Evolutionary conservation across 2,888 invertebrate species (phyloP), one percentile per base, ranked within the genome.

Genomic region (Dascillus cervinus): DNA sequence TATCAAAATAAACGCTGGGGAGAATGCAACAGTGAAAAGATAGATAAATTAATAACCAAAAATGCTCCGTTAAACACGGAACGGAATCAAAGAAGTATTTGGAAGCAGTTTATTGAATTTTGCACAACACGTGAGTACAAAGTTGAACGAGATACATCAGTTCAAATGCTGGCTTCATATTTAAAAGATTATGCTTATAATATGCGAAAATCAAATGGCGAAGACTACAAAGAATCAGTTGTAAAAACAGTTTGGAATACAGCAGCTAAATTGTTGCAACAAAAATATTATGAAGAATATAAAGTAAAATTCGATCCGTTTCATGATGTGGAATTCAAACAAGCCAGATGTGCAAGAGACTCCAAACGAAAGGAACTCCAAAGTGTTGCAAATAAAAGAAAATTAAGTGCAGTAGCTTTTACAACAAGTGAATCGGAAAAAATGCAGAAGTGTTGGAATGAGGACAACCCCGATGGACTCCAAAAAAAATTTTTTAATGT

Each of bases 181-280:
- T 28, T 43, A 26, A 37, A 26, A 24, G 31, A 35, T 29, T 44
- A 32, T 32, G 37, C 31, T 5, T 44, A 25, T 23, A 43, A 44
- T 23, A 44, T 43, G 40, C 39, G 33, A 25, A 36, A 29, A 19
- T 13, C 4, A 9, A 20, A 44, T 22, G 43, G 43, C 11, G 22
- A 41, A 13, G 39, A 44, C 14, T 46, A 46, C 28, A 44, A 42
- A 34, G 40, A 41, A 28, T 25, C 17, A 19, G 36, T 36, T 3
- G 31, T 47, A 8, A 44, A 44, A 30, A 27, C 22, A 8, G 31
- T 41, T 22, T 44, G 37, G 42, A 44, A 44, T 28, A 13, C 25
- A 9, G 34, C 37, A 3, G 39, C 42, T 6, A 43, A 40, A 34
- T 17, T 26, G 13, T 22, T 37, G 8, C 34, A 35, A 23, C 28